Percentiles rank a stretch among this genome's conserved stretches.
Evolutionary conservation across 2,888 invertebrate genomes (phyloP).

Genomic region (Tribolium freemani): DNA sequence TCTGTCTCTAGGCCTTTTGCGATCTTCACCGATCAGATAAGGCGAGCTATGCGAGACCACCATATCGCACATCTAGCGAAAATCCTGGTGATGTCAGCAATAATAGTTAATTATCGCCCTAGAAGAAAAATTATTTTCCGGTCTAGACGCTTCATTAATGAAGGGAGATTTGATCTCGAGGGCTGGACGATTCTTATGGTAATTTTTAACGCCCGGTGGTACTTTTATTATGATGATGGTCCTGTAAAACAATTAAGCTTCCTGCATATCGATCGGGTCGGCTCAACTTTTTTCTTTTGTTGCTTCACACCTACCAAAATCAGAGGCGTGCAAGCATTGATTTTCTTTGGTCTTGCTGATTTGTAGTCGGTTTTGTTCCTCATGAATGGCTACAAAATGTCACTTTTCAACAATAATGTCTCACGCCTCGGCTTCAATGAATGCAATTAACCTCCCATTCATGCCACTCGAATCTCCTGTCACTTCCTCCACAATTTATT

Average conservation of each 20-base stretch:
- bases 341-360: slow-evolving; percentile 36
- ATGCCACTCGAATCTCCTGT: slow-evolving; percentile 9
- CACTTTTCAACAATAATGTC: slow-evolving; percentile 50
- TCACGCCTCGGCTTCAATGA: slow-evolving; percentile 67
- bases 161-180: slow-evolving; percentile 44
- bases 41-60: slow-evolving; percentile 11
- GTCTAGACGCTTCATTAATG: slow-evolving; percentile 13
- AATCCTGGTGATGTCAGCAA: not conserved
- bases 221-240: slow-evolving; percentile 49
- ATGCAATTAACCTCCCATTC: slow-evolving; percentile 66
- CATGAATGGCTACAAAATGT: slow-evolving; percentile 63
- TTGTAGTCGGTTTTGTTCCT: slow-evolving; percentile 39
- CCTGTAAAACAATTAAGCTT: slow-evolving; percentile 61
- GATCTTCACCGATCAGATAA: slow-evolving; percentile 36
- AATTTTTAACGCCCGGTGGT: slow-evolving; percentile 57
- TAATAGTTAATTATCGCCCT: slow-evolving; percentile 13
- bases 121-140: not conserved
- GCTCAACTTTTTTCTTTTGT: not conserved
- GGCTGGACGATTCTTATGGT: slow-evolving; percentile 55
- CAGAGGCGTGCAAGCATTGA: not conserved
- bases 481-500: slow-evolving; percentile 4
- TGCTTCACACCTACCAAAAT: slow-evolving; percentile 29
- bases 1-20: slow-evolving; percentile 39
- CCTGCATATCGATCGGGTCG: slow-evolving; percentile 51
- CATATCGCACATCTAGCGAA: slow-evolving; percentile 36